Conservation (phyloP, 2,888 invertebrate species). For the Drosophila antonietae region DNA sequence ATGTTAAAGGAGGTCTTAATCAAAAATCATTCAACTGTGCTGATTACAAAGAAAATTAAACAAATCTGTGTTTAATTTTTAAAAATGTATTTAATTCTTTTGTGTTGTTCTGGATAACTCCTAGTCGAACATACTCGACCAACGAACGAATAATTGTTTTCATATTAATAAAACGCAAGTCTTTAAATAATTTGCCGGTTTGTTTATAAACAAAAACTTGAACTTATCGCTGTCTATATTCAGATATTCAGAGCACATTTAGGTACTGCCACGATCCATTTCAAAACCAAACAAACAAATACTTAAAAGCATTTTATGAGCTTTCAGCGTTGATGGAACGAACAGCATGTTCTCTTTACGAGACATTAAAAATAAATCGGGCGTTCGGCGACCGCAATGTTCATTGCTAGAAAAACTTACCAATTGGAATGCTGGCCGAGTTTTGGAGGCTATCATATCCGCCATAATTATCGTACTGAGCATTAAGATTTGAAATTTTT, state of each 20-base stretch:
- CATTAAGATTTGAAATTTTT: conserved; percentile 19
- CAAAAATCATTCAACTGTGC: not conserved
- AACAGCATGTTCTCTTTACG: conserved; percentile 73
- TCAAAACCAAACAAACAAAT: conserved; percentile 70
- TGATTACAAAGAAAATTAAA: too few species aligned
- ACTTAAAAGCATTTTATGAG: conserved; percentile 70
- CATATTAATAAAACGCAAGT: not conserved
- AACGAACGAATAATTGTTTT: not conserved
- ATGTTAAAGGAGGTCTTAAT: not conserved
- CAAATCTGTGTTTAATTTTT: not conserved
- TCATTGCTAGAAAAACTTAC: conserved; percentile 53
- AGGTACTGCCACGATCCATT: conserved; percentile 20
- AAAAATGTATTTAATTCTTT: not conserved
- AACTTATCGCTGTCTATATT: conserved; percentile 47
- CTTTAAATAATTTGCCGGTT: conserved; percentile 48
- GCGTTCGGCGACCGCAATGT: conserved; percentile 31
- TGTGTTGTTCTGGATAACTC: not conserved
- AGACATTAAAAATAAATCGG: conserved; percentile 76
- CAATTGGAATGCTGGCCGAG: conserved; percentile 63
- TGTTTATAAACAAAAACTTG: conserved; percentile 75
- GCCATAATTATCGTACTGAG: conserved; percentile 53
- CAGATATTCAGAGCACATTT: conserved; percentile 23
- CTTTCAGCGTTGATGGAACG: conserved; percentile 76
- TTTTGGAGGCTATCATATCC: conserved; percentile 51
- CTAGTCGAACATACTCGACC: not conserved